Percentiles rank a stretch among this genome's conserved stretches.
Conservation (phyloP, 2,888 invertebrate genomes). For the Steromphala cineraria region DNA sequence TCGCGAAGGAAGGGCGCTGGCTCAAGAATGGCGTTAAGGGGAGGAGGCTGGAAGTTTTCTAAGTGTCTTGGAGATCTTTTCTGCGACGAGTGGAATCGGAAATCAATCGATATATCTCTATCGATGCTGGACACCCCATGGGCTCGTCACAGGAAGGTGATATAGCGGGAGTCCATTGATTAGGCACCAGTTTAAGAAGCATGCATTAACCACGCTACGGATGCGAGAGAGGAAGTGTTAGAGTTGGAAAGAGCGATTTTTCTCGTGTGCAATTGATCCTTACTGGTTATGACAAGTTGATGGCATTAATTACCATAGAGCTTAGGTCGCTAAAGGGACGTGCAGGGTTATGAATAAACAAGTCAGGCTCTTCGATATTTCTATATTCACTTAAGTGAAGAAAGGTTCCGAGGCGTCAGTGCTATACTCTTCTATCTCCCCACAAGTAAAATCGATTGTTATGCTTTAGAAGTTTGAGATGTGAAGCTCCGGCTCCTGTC, state of each 20-base stretch:
- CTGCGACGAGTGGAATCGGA: background rate
- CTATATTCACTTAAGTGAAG: no score
- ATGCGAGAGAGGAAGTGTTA: background rate
- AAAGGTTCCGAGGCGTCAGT: no score
- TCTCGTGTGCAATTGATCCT: constrained; percentile 1
- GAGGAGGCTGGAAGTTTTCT: background rate
- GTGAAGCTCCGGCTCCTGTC: no score
- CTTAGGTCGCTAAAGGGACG: no score
- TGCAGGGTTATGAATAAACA: no score
- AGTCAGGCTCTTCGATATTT: no score
- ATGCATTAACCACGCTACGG: background rate
- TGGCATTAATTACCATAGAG: background rate
- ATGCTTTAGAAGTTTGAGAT: no score
- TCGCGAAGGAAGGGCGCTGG: background rate
- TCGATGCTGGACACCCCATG: background rate
- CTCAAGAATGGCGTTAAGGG: background rate
- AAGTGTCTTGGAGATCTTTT: background rate
- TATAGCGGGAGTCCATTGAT: background rate
- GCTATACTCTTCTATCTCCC: no score
- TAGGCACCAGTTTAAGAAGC: background rate
- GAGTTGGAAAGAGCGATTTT: background rate
- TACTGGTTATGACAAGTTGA: background rate
- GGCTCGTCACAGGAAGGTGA: background rate
- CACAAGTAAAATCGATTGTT: no score
- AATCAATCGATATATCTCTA: background rate